Evolutionary conservation across 2,113 vertebrate species (phyloP), one percentile per base, ranked within the genome.

Genomic region (Hydrochoerus hydrochaeris): DNA sequence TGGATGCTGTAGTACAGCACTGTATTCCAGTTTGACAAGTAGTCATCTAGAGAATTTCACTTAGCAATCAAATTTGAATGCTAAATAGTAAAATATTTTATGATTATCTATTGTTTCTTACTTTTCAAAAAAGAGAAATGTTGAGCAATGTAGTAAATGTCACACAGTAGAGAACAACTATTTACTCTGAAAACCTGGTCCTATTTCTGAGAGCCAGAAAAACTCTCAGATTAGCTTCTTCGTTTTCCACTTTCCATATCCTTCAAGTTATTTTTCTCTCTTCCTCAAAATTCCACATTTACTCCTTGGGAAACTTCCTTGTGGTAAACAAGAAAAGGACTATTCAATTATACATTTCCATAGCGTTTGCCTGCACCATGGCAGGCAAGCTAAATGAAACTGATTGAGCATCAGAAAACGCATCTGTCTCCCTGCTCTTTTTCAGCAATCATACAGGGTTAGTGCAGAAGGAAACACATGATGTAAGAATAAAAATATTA

Each of bases 31-130:
- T 7, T 89, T 86, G 38, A 60, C 26, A 41, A 62, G 22, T 52
- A 9, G 2, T 86, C n/a, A 67, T 10, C 65, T 82, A 41, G 32
- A 32, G 77, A 58, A 30, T 92, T 54, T 3, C 0, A 4, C 80
- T 93, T 62, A 57, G 19, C 38, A 85, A 82, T 0, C 52, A 9
- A 63, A 92, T 94, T 88, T 90, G 5, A 92, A n/a, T 46, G 3
- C 30, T 91, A 63, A 73, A 89, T 57, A 67, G 62, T 86, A 93
- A 83, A 86, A 38, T 52, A 67, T 30, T 52, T 95, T 82, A 24
- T 19, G 0, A 85, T 90, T 60, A 77, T 54, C 52, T 88, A 77
- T 1, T 84, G 8, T 30, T 82, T 77, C 22, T 73, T 38, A 93
- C 30, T 94, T 80, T 85, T 97, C 22, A 89, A 84, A 84, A 85